phyloP scores from a whole-genome alignment of 2,888 invertebrate species.

The Trissoscelio sp. region DNA sequence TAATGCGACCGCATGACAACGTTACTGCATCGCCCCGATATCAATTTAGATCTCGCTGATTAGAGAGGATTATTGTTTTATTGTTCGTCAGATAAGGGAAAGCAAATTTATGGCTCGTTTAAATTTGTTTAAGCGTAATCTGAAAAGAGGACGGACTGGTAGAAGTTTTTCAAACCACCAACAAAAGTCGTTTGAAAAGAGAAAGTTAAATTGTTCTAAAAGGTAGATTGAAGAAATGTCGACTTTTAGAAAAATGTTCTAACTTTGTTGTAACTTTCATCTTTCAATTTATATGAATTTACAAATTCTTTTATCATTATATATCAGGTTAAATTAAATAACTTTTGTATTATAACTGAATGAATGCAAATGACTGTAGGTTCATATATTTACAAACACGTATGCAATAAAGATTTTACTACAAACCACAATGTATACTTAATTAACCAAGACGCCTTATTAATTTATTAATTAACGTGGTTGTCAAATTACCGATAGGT shows the following conservation, averaged over 20 bases:
- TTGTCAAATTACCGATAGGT: neutral
- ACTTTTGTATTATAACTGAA: too few species aligned
- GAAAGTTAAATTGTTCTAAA: neutral
- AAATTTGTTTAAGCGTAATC: neutral
- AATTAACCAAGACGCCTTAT: neutral
- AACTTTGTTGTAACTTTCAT: too few species aligned
- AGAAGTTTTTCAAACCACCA: neutral
- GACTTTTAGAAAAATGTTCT: neutral
- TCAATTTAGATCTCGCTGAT: slow-evolving; percentile 56
- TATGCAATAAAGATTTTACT: neutral
- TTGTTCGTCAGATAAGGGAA: slow-evolving; percentile 22
- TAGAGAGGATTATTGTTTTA: slow-evolving; percentile 40
- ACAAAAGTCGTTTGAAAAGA: neutral
- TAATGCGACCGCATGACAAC: slow-evolving; percentile 56
- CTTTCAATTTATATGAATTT: too few species aligned
- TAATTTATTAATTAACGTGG: neutral
- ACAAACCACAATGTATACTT: neutral
- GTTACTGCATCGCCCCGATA: slow-evolving; percentile 42
- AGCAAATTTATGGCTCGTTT: slow-evolving; percentile 26
- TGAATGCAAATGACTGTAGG: too few species aligned
- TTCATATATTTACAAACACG: too few species aligned
- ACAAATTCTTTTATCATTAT: too few species aligned
- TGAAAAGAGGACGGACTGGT: neutral
- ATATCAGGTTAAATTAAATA: too few species aligned
- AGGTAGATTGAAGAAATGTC: neutral